These are phyloP conservation scores for Drosophila melanogaster DNA, from an alignment of 1,140 invertebrate genomes.

Conservation along the genomic window DNA sequence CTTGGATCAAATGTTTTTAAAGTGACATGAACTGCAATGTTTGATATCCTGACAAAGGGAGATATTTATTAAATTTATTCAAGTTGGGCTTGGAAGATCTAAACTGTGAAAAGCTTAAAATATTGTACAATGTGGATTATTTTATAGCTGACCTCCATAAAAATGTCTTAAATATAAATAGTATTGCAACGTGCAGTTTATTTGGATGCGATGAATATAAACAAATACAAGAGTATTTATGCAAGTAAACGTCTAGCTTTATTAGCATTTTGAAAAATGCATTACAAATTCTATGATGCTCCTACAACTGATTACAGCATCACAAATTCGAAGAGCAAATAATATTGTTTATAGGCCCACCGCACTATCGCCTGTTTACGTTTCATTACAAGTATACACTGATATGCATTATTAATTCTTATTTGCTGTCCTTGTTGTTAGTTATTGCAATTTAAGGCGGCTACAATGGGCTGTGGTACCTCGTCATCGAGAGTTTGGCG, in stretches of 20 bases:
- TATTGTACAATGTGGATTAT: background rate
- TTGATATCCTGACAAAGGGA: too few relatives aligned
- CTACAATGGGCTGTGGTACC: background rate
- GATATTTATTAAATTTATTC: background rate
- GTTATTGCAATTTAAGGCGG: slow-evolving; percentile 60
- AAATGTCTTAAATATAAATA: background rate
- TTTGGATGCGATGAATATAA: background rate
- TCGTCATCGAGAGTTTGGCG: too few relatives aligned
- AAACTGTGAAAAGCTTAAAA: background rate
- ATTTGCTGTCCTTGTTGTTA: slow-evolving; percentile 48
- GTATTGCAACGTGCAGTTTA: background rate
- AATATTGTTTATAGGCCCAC: slow-evolving; percentile 29
- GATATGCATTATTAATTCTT: slow-evolving; percentile 45
- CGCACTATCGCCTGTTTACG: slow-evolving; percentile 72
- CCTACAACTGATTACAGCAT: slow-evolving; percentile 17
- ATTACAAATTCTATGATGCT: background rate
- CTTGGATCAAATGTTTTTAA: too few relatives aligned
- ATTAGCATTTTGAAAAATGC: background rate
- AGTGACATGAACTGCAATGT: too few relatives aligned
- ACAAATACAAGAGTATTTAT: background rate
- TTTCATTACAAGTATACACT: slow-evolving; percentile 46
- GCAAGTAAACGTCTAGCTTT: background rate
- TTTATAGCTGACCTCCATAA: background rate
- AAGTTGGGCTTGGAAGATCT: too few relatives aligned
- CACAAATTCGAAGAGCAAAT: slow-evolving; percentile 12